Base-by-base conservation (phyloP, 2,888 invertebrate species). In the Scaptomyza polygonia region DNA sequence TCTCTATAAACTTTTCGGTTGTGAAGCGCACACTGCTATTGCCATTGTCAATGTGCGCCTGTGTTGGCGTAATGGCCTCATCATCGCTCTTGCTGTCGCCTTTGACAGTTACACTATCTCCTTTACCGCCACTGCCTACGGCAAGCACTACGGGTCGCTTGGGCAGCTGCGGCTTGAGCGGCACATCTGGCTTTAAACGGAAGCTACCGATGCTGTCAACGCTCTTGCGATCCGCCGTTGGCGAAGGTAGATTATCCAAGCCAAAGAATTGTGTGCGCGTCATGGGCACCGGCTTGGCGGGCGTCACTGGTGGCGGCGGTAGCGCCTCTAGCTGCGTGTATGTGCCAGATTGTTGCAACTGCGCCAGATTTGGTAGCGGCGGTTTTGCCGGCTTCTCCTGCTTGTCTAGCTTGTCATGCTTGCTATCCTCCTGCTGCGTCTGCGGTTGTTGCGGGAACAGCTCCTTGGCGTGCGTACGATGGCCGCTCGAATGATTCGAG, bases 101-200 rank as follows among this genome's bases (percentile, higher is more conserved):
- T 27, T 68, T 86, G n/a, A 32, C 32, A 6, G 57, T 53, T 21
- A 48, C 45, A 4, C 34, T 5, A 25, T 25, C 25, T 25, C 25
- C 25, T 25, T 5, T 25, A 25, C 25, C 25, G 25, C 25, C 62
- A 7, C 36, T 12, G 7, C 78, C 72, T 16, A 75, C 53, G 14
- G 77, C 48, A 14, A 90, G 67, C 11, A 75, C 89, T 39, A 77
- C 64, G 5, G 96, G 96, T 58, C 97, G 93, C 90, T 96, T 96
- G 51, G 97, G 97, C 75, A 97, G 94, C 52, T 95, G 95, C 6
- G 97, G 97, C 91, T 97, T 97, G 89, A 93, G 92, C 30, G 92
- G 91, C 29, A 92, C 83, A 64, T 92, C 92, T 12, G 90, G 88
- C 65, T 90, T 90, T 1, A 89, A 64, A 27, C 81, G 79, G 16